Conservation (phyloP, 2,113 vertebrate genomes). For the Pseudopodoces humilis region DNA sequence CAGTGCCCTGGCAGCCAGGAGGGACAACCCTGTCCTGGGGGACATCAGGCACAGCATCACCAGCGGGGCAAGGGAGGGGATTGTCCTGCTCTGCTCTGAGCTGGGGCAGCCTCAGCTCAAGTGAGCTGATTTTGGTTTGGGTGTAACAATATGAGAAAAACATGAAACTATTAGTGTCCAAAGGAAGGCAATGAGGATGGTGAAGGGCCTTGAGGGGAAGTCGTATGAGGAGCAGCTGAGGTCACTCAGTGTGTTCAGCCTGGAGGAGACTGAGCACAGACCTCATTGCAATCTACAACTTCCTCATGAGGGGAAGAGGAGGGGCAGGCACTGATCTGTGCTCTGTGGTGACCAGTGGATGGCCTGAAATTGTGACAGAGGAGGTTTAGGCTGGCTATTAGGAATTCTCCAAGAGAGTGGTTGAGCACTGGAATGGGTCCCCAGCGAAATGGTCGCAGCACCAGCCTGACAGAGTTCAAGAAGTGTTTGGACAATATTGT, state of each 20-base stretch:
- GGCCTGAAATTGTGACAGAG: neutral
- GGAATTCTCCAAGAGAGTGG: neutral
- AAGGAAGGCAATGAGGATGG: rapidly evolving
- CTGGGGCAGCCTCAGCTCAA: neutral
- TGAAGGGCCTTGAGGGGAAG: neutral
- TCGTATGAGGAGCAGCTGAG: rapidly evolving
- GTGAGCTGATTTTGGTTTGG: neutral
- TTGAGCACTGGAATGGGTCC: neutral
- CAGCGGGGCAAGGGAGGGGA: rapidly evolving
- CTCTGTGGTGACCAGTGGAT: neutral
- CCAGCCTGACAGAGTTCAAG: neutral
- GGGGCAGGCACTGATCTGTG: neutral
- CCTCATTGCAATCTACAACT: too few species aligned
- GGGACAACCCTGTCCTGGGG: neutral
- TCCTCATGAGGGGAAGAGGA: neutral
- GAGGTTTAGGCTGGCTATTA: rapidly evolving
- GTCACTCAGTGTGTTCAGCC: neutral
- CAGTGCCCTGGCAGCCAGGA: neutral
- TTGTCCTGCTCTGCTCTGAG: neutral
- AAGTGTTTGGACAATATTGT: rapidly evolving
- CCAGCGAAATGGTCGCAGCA: neutral
- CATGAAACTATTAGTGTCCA: rapidly evolving
- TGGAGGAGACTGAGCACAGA: neutral
- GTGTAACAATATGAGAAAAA: rapidly evolving
- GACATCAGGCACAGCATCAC: neutral